Evolutionary conservation across 2,113 vertebrate genomes (phyloP).

Genomic region (Phocoena sinus): DNA sequence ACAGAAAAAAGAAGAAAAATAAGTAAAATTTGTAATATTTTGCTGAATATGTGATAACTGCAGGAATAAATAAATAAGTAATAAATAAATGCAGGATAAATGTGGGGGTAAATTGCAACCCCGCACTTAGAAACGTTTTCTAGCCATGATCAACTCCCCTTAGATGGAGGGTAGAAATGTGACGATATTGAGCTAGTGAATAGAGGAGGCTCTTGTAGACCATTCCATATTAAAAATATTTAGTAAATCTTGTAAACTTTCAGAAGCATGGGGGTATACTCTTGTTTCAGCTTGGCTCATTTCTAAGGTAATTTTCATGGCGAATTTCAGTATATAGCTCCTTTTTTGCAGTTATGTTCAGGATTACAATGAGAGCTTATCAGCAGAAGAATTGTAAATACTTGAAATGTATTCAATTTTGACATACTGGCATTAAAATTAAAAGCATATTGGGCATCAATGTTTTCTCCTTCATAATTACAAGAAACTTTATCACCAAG

Average conservation of each 20-base stretch:
- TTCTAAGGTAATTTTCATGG: not conserved
- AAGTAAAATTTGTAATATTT: not conserved
- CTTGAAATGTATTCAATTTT: not conserved
- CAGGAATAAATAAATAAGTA: not conserved
- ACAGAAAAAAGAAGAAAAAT: not conserved
- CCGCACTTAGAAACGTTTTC: not conserved
- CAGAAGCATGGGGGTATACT: not conserved
- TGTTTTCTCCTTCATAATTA: conserved; percentile 26
- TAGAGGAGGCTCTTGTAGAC: not conserved
- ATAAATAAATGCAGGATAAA: too few species aligned
- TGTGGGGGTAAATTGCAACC: not conserved
- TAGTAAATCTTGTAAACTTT: not conserved
- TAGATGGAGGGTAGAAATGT: not conserved
- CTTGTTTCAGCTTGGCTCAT: not conserved
- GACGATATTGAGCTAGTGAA: not conserved
- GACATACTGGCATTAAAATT: not conserved
- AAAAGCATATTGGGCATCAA: not conserved
- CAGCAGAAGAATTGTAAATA: not conserved
- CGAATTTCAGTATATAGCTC: not conserved
- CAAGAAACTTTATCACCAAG: not conserved
- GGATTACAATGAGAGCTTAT: not conserved
- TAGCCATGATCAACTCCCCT: not conserved
- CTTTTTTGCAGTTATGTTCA: not conserved
- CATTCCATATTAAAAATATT: not conserved
- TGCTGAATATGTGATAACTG: not conserved